Evolutionary conservation across 2,797 vertebrate species (phyloP), one percentile per base, ranked within the genome.

Genomic region (Sebastes itinus): DNA sequence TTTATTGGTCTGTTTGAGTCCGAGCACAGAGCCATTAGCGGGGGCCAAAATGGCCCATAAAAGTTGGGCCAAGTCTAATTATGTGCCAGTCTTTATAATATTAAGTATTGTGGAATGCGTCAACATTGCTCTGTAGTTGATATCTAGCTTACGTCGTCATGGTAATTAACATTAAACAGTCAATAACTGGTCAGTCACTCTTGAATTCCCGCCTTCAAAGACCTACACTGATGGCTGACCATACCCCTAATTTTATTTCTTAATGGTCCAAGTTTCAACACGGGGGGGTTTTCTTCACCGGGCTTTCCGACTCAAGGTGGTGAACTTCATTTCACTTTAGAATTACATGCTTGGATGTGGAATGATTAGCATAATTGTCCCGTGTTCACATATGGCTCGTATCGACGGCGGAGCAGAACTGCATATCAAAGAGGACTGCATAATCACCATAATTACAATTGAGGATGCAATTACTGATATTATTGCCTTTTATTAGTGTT

Each of bases 1-100:
- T 95, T 95, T 95, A 96, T 93, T 93, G 92, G 95, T 88, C 94
- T 94, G 92, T 95, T 94, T 92, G 87, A 94, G 94, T 94, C 90
- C 86, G 78, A 93, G 92, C 89, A 85, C 87, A 88, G 81, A 90
- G 89, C 89, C 86, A 92, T 95, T 95, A 94, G 89, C 91, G 88
- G 84, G 82, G 92, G 90, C 91, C 91, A 94, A 91, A 94, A 92
- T 91, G 88, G 90, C 88, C 91, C 88, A 93, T 95, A 94, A 95
- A 96, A 90, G 90, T 92, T 91, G 84, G 88, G 89, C 93, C 90
- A 93, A 92, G 87, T 93, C 89, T 94, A 92, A 95, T 96, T 95
- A 94, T 88, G 84, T 85, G 84, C 87, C 74, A 87, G 87, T 62
- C 81, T 88, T 49, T 83, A 75, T 89, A 88, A 93, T 93, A 88